Evolutionary conservation across 1,140 invertebrate species (phyloP).

Genomic region (Ceratosolen fusciceps): DNA sequence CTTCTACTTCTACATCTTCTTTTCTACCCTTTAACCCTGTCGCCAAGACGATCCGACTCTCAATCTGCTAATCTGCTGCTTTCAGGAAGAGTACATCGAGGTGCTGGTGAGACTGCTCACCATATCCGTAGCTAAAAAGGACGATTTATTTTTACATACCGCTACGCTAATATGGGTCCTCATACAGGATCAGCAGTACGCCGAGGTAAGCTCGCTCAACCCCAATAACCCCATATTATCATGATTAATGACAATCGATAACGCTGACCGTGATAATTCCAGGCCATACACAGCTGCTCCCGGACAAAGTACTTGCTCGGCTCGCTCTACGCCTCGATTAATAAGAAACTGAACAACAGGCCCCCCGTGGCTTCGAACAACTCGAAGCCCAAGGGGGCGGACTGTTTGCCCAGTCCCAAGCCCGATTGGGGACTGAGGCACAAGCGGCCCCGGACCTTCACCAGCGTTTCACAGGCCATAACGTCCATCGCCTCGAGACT

Average conservation of each 20-base stretch:
- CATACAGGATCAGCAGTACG: slow-evolving; percentile 49
- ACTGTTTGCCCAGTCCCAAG: slow-evolving; percentile 53
- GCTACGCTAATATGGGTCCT: slow-evolving; percentile 58
- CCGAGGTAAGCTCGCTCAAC: slow-evolving; percentile 39
- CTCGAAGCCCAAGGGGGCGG: slow-evolving; percentile 23
- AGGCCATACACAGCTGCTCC: slow-evolving; percentile 45
- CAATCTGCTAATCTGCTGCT: too few relatives aligned
- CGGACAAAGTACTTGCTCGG: slow-evolving; percentile 52
- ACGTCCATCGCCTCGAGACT: slow-evolving; percentile 48
- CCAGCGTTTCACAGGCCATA: slow-evolving; percentile 50
- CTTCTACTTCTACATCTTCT: background rate
- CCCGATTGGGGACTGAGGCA: slow-evolving; percentile 54
- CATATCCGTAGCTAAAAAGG: slow-evolving; percentile 50
- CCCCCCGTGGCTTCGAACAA: background rate
- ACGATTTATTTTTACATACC: slow-evolving; percentile 54
- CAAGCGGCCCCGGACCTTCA: slow-evolving; percentile 54
- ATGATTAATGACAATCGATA: too few relatives aligned
- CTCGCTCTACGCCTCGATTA: slow-evolving; percentile 39
- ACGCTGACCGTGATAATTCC: background rate
- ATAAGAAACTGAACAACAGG: slow-evolving; percentile 45
- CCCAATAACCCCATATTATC: background rate
- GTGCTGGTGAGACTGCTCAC: slow-evolving; percentile 54
- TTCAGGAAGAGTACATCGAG: slow-evolving; percentile 53
- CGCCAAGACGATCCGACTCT: too few relatives aligned
- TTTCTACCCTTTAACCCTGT: too few relatives aligned